Evolutionary conservation across 2,888 invertebrate species (phyloP).

Genomic region (Hydropsyche betteni): DNA sequence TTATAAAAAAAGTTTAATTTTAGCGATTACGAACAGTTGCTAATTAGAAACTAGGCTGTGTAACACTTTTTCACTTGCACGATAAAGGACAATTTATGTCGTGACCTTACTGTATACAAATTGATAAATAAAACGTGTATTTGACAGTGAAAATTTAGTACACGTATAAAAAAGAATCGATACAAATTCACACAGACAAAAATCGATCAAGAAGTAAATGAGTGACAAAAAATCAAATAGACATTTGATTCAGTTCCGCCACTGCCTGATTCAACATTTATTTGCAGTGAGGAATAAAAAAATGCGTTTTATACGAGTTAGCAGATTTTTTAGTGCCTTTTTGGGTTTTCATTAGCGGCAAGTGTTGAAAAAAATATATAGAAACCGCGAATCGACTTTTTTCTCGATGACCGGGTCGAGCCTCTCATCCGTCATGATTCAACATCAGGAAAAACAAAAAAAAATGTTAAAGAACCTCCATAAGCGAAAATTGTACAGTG

Average conservation of each 20-base stretch:
- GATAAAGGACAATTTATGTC: no score
- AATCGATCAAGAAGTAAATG: no score
- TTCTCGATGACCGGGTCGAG: conserved; percentile 3
- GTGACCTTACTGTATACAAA: no score
- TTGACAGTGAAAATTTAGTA: no score
- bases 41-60: no score
- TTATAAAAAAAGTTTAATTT: no score
- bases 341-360: conserved; percentile 18
- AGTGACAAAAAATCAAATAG: neutral
- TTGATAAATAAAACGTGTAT: no score
- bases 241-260: conserved; percentile 5
- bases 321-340: neutral
- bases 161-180: no score
- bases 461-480: neutral
- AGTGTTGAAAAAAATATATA: conserved; percentile 24
- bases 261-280: neutral
- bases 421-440: conserved; percentile 18
- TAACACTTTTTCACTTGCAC: no score
- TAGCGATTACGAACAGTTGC: no score
- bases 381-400: neutral
- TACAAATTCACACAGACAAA: no score
- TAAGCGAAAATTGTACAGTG: no score
- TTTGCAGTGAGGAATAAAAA: neutral
- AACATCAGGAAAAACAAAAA: conserved; percentile 5
- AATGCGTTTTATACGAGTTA: neutral